Evolutionary conservation across 2,888 invertebrate species (phyloP).

Genomic region (Diaperis boleti): DNA sequence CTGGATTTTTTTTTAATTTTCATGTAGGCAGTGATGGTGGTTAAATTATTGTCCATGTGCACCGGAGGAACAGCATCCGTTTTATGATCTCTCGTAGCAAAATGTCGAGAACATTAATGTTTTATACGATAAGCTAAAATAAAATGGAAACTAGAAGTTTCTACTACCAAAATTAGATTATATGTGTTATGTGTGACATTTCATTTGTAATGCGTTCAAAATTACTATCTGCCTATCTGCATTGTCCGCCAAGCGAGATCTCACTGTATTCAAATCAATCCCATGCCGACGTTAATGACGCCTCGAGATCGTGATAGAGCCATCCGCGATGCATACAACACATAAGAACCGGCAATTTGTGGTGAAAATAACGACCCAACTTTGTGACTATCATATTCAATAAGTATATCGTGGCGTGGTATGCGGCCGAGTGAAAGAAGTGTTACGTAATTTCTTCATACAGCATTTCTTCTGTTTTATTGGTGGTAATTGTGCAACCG

Average conservation of each 20-base stretch:
- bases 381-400: constrained; percentile 5
- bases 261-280: constrained; percentile 36
- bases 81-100: too few species aligned
- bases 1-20: neutral
- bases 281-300: constrained; percentile 25
- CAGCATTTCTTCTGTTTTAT: constrained; percentile 27
- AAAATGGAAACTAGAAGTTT: too few species aligned
- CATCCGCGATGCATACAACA: constrained; percentile 6
- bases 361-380: constrained; percentile 7
- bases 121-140: too few species aligned
- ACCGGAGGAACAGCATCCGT: too few species aligned
- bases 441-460: constrained; percentile 18
- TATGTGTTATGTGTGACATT: too few species aligned
- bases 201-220: too few species aligned
- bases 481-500: constrained; percentile 20
- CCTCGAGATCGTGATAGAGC: constrained; percentile 29
- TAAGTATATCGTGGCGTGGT: constrained; percentile 14
- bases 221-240: too few species aligned
- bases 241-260: too few species aligned
- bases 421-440: constrained; percentile 28
- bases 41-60: constrained; percentile 35
- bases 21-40: constrained; percentile 27
- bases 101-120: too few species aligned
- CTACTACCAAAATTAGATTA: too few species aligned
- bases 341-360: constrained; percentile 12